A percentile compares a stretch with the other conserved stretches of the same genome.
phyloP scores from a whole-genome alignment of 1,140 invertebrate species.

The Dreissena polymorpha region DNA sequence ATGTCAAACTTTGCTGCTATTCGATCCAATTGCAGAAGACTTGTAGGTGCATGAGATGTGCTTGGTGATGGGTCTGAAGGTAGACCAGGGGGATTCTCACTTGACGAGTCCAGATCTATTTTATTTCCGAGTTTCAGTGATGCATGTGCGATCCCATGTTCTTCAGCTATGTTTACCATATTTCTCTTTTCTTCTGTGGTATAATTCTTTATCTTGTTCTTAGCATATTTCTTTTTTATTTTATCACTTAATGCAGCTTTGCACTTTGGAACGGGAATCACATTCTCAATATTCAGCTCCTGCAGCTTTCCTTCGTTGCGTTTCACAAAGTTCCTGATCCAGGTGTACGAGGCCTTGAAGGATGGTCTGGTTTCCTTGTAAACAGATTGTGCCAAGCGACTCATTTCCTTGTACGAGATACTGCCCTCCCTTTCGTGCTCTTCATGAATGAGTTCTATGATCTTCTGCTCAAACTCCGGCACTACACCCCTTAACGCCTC shows the following conservation, averaged over 20 bases:
- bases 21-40: conserved; percentile 48
- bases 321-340: conserved; percentile 52
- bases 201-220: conserved; percentile 24
- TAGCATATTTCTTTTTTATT: conserved; percentile 53
- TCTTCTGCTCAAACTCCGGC: conserved; percentile 50
- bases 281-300: conserved; percentile 49
- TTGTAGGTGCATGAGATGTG: conserved; percentile 30
- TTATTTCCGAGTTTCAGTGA: conserved; percentile 36
- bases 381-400: conserved; percentile 39
- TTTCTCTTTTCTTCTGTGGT: conserved; percentile 47
- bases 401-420: conserved; percentile 52
- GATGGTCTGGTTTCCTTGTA: conserved; percentile 51
- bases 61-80: too few relatives aligned
- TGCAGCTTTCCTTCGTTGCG: conserved; percentile 22
- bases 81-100: conserved; percentile 29
- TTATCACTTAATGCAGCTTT: conserved; percentile 42
- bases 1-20: conserved; percentile 27
- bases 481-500: conserved; percentile 46
- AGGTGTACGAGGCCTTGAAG: conserved; percentile 51
- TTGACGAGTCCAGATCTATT: conserved; percentile 30
- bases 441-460: conserved; percentile 40
- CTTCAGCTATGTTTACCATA: conserved; percentile 28
- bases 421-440: conserved; percentile 50
- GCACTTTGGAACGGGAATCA: conserved; percentile 49
- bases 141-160: conserved; percentile 48